Conservation (phyloP, 2,888 invertebrate species). For the Hypercompe scribonia region DNA sequence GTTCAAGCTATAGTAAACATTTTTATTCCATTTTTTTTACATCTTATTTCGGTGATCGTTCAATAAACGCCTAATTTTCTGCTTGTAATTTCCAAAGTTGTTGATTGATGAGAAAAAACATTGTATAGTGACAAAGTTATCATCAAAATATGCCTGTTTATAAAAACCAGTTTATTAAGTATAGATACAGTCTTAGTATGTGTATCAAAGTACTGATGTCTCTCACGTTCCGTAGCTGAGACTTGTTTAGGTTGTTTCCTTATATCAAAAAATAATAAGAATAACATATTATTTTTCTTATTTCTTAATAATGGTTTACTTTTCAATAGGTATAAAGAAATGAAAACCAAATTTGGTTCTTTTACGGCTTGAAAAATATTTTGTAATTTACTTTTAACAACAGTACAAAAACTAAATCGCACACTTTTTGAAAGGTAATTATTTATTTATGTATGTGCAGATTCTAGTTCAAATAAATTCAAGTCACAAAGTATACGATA, state of each 20-base stretch:
- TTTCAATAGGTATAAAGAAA: background rate
- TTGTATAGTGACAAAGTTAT: background rate
- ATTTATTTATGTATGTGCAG: constrained; percentile 50
- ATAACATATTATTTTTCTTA: background rate
- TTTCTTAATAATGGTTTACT: background rate
- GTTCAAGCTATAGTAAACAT: too few relatives aligned
- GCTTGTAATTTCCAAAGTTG: background rate
- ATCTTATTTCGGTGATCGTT: background rate
- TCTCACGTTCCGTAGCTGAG: background rate
- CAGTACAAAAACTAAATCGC: constrained; percentile 20
- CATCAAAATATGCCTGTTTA: background rate
- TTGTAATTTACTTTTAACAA: constrained; percentile 1
- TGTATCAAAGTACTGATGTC: background rate
- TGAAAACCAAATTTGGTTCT: background rate
- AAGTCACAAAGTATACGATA: constrained; percentile 50
- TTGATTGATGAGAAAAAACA: background rate
- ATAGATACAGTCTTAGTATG: background rate
- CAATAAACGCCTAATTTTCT: background rate
- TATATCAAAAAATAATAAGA: background rate
- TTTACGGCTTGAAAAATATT: background rate
- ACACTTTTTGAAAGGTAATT: constrained; percentile 43
- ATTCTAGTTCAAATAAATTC: constrained; percentile 53
- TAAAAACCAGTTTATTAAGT: too few relatives aligned
- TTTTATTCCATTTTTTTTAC: too few relatives aligned
- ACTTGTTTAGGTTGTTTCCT: background rate